A percentile compares a stretch with the other conserved stretches of the same genome.
Conservation (phyloP, 1,140 invertebrate species). For the Phortica variegata region DNA sequence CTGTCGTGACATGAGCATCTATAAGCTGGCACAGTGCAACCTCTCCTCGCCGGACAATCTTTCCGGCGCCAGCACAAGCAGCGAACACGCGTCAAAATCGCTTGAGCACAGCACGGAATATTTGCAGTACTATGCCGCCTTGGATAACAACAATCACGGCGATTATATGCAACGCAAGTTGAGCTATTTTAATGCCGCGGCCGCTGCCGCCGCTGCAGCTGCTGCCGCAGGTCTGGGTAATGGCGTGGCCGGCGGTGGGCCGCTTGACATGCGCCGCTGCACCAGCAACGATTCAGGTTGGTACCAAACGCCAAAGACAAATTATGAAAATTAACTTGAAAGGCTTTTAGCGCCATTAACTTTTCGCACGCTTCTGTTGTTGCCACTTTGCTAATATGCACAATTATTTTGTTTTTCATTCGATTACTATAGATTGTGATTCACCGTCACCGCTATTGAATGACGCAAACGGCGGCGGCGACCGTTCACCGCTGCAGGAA, state of each 20-base stretch:
- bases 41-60: background rate
- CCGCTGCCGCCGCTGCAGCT: constrained; percentile 17
- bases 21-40: constrained; percentile 24
- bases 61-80: constrained; percentile 11
- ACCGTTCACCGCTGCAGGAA: constrained; percentile 35
- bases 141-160: constrained; percentile 42
- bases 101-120: constrained; percentile 23
- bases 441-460: constrained; percentile 40
- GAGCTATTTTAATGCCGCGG: constrained; percentile 38
- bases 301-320: constrained; percentile 6
- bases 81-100: constrained; percentile 12
- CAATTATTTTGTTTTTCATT: constrained; percentile 1
- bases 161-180: constrained; percentile 46
- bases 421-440: constrained; percentile 41
- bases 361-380: constrained; percentile 13
- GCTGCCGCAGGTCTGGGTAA: constrained; percentile 9
- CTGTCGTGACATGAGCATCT: constrained; percentile 39
- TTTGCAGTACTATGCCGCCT: constrained; percentile 40
- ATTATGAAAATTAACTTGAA: constrained; percentile 21
- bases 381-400: constrained; percentile 1
- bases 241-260: constrained; percentile 8
- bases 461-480: constrained; percentile 11
- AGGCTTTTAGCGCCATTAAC: constrained; percentile 12
- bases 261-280: constrained; percentile 55
- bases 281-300: constrained; percentile 55